A percentile compares a stretch with the other conserved stretches of the same genome.
These are phyloP conservation scores for Petrophora chlorosata DNA, from an alignment of 2,888 invertebrate genomes.

Conservation along the genomic window DNA sequence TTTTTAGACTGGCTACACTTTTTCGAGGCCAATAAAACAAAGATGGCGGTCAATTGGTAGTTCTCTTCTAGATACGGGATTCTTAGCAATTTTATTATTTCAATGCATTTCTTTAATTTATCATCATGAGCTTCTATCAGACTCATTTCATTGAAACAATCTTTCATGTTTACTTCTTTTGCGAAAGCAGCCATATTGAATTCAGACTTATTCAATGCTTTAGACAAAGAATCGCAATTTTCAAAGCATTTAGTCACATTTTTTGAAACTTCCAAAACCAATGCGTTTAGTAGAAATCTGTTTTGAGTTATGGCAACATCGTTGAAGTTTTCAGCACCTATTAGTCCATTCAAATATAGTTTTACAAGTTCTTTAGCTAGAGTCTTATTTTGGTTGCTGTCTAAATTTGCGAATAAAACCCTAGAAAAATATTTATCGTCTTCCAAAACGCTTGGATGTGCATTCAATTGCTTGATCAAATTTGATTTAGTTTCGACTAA, in stretches of 20 bases:
- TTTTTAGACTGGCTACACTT: constrained; percentile 62
- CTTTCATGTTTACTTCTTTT: constrained; percentile 49
- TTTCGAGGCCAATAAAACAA: constrained; percentile 65
- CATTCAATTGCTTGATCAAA: constrained; percentile 57
- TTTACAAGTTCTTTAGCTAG: constrained; percentile 63
- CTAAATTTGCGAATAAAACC: constrained; percentile 60
- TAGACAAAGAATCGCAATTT: constrained; percentile 56
- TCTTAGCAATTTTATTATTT: constrained; percentile 60
- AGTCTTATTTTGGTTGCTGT: constrained; percentile 54
- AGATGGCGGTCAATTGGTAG: constrained; percentile 66
- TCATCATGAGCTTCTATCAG: constrained; percentile 47
- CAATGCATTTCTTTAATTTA: constrained; percentile 50
- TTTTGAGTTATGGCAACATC: constrained; percentile 55
- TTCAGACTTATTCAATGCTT: constrained; percentile 56
- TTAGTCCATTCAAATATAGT: constrained; percentile 44
- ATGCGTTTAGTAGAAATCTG: constrained; percentile 53
- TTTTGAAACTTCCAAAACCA: constrained; percentile 63
- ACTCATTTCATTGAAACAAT: constrained; percentile 50
- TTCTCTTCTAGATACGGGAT: constrained; percentile 70
- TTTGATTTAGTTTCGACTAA: constrained; percentile 52
- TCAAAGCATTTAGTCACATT: constrained; percentile 59
- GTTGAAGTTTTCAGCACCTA: constrained; percentile 49
- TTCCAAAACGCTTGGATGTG: constrained; percentile 46
- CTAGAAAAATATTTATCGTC: constrained; percentile 50
- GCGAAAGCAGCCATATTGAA: constrained; percentile 58